Evolutionary conservation across 2,797 vertebrate genomes (phyloP), one percentile per base, ranked within the genome.

Genomic region (Hippocampus kuda): DNA sequence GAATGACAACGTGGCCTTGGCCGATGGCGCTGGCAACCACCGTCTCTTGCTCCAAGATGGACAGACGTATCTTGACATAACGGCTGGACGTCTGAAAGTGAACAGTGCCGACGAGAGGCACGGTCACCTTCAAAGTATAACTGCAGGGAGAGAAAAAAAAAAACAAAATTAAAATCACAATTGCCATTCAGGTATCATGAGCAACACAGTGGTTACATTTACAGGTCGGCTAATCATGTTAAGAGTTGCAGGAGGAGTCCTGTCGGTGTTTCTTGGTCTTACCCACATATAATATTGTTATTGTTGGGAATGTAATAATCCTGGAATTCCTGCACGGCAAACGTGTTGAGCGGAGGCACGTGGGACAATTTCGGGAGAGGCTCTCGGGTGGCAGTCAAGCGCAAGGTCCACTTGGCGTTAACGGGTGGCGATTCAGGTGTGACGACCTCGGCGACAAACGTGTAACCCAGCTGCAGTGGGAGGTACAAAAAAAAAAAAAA

Each of bases 281-380:
- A 89, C 88, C 95, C 91, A 84, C 94, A 95, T 69, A 98, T 89
- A 12, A 94, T 49, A 68, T 92, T 83, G 74, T 92, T 93, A 5
- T 91, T 69, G 65, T 92, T 93, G 44, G 95, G 94, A 74, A 96
- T 78, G 75, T 95, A 99, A 86, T 94, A 92, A 65, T 93, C 92
- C 77, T 67, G 88, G 68, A 96, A 88, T 83, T 95, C 92, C 78
- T 90, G 93, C 65, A 91, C 80, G 59, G 86, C 79, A 77, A 93
- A 97, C 2, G 27, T 79, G 48, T 75, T 92, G 72, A 84, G 81
- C 1, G 91, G 86, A 77, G 71, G 11, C 1, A 91, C 88, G 67
- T 84, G 80, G 67, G 85, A 77, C 2, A 90, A 87, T 61, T 83
- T 74, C 0, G 93, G 93, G 62, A 94, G 90, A 0, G 91, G 90